Evolutionary conservation across 2,797 vertebrate species (phyloP).

Genomic region (Dipus sagitta): DNA sequence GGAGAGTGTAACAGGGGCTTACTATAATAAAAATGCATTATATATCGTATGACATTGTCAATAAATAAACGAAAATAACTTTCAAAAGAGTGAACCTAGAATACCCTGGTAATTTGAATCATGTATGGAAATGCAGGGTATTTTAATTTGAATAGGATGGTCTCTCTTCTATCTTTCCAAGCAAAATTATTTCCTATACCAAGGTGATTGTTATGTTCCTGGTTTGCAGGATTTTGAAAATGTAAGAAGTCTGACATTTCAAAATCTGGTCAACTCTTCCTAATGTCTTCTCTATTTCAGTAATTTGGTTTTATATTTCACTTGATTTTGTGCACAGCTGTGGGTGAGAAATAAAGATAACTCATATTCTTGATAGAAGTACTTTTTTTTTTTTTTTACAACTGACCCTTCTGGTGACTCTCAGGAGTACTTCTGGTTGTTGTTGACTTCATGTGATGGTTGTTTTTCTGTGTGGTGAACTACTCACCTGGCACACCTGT

Average conservation of each 20-base stretch:
- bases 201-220: not conserved
- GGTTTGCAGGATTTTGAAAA: not conserved
- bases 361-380: not conserved
- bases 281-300: not conserved
- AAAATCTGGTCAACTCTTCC: not conserved
- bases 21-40: too few relatives aligned
- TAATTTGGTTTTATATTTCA: not conserved
- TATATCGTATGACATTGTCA: too few relatives aligned
- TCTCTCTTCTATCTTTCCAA: not conserved
- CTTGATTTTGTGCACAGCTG: slow-evolving; percentile 33
- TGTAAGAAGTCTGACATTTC: not conserved
- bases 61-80: too few relatives aligned
- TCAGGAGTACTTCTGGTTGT: not conserved
- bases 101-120: not conserved
- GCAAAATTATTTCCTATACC: not conserved
- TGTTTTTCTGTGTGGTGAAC: not conserved
- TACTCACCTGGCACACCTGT: rapidly evolving
- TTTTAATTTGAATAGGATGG: not conserved
- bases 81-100: not conserved
- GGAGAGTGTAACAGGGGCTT: too few relatives aligned
- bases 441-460: not conserved
- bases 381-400: not conserved
- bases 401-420: not conserved
- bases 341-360: slow-evolving; percentile 8
- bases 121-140: not conserved